These are phyloP conservation scores for Rhynchonycteris naso DNA, from an alignment of 2,797 vertebrate species.

Conservation along the genomic window DNA sequence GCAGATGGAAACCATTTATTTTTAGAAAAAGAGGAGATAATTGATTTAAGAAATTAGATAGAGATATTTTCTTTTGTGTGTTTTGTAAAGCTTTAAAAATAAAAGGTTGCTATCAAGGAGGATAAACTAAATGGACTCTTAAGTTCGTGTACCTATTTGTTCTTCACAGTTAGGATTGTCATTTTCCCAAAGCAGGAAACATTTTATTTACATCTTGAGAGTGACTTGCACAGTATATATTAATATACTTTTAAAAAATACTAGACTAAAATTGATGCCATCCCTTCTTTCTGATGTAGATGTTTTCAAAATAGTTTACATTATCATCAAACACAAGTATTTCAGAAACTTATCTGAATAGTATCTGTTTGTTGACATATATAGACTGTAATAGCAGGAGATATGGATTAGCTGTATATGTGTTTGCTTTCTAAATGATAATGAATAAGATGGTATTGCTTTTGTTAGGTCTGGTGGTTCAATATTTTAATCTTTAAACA, in stretches of 20 bases:
- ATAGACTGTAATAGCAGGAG: background rate
- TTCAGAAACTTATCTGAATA: background rate
- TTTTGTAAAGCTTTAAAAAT: slow-evolving; percentile 54
- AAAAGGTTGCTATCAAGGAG: background rate
- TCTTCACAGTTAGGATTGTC: slow-evolving; percentile 1
- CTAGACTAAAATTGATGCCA: background rate
- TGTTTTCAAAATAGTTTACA: background rate
- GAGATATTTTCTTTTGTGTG: slow-evolving; percentile 11
- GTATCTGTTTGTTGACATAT: background rate
- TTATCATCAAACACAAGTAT: background rate
- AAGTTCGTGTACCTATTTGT: background rate
- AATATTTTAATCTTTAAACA: slow-evolving; percentile 43
- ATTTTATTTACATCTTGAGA: slow-evolving; percentile 17
- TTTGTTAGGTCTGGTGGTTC: background rate
- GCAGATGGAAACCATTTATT: slow-evolving; percentile 28
- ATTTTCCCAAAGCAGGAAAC: slow-evolving; percentile 30
- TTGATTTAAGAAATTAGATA: slow-evolving; percentile 25
- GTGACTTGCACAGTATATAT: background rate
- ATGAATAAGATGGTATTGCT: background rate
- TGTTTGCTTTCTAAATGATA: slow-evolving; percentile 38
- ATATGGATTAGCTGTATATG: background rate
- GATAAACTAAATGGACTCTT: background rate
- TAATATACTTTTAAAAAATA: background rate
- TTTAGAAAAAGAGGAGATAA: background rate
- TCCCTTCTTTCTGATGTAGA: background rate